Base-by-base conservation (phyloP, 2,113 vertebrate species). In the Cisticola juncidis region DNA sequence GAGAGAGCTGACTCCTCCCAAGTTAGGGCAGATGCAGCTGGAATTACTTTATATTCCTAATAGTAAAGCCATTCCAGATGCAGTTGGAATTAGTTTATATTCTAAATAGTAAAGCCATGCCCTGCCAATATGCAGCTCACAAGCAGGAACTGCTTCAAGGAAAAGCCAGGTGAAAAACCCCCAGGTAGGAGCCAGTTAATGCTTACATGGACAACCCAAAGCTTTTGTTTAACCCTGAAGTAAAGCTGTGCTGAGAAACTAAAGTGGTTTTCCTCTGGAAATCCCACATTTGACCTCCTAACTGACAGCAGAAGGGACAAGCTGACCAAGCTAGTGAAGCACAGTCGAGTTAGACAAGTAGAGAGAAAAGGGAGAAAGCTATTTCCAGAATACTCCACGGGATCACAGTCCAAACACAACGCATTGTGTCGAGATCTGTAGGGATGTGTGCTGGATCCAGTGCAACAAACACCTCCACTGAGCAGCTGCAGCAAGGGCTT, bases 341-440 rank as follows among this genome's bases (percentile, higher is more conserved):
- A 60, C 36, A n/a, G 45, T 11, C 11, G 6, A 62, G 29, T 26
- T 53, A 84, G 60, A 58, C 22, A 74, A 64, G 33, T 6, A 31
- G 40, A 40, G 11, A 33, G 33, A 26, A 54, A 73, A 78, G 38
- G 15, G 18, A 83, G 45, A 81, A 83, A 66, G 47, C 33, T 31
- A 38, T 44, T 81, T 95, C 69, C 44, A 83, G 45, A 80, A 77
- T 16, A 42, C 35, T 70, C 35, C 20, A 50, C 62, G 44, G 24
- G 40, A 45, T 76, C 65, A 51, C 38, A 73, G n/a, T 11, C 40
- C 71, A 86, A 72, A 35, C 2, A 50, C n/a, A 69, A 57, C 0
- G 1, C 26, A 33, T 9, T 19, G 44, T 65, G 42, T 25, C 0
- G 0, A 72, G 62, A 51, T 29, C 71, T 80, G 28, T 2, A 68